These are phyloP conservation scores for Pitangus sulphuratus DNA, from an alignment of 2,797 vertebrate genomes.

Conservation along the genomic window DNA sequence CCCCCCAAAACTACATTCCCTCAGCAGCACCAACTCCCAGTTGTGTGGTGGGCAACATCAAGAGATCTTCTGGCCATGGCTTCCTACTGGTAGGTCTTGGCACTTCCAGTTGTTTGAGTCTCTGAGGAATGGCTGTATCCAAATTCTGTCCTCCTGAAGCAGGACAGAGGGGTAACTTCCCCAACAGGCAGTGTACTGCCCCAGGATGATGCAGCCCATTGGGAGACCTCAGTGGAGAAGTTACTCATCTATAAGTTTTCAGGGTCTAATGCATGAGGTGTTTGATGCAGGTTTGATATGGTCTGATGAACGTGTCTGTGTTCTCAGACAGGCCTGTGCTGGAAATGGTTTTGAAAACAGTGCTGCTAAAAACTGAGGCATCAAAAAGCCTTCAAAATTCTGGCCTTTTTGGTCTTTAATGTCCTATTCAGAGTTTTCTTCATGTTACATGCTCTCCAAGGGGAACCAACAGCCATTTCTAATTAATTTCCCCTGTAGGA, in stretches of 20 bases:
- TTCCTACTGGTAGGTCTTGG: neutral
- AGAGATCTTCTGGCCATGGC: neutral
- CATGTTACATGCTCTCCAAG: rapidly evolving
- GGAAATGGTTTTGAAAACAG: neutral
- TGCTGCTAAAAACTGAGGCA: neutral
- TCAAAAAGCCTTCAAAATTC: neutral
- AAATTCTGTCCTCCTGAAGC: neutral
- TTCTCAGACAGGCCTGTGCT: neutral
- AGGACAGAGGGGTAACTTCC: neutral
- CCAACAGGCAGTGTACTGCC: rapidly evolving
- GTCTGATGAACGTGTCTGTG: neutral
- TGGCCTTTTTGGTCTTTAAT: neutral
- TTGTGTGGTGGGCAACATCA: rapidly evolving
- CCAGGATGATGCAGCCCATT: neutral
- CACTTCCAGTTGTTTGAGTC: neutral
- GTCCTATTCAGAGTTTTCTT: neutral
- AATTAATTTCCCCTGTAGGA: neutral
- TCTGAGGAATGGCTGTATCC: rapidly evolving
- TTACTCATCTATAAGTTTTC: neutral
- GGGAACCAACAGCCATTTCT: neutral
- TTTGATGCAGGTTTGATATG: neutral
- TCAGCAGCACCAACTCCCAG: rapidly evolving
- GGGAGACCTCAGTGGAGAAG: neutral
- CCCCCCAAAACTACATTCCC: neutral
- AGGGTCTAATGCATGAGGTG: neutral